A percentile compares a stretch with the other conserved stretches of the same genome.
phyloP scores from a whole-genome alignment of 1,140 invertebrate species.

The Protaetia brevitarsis region DNA sequence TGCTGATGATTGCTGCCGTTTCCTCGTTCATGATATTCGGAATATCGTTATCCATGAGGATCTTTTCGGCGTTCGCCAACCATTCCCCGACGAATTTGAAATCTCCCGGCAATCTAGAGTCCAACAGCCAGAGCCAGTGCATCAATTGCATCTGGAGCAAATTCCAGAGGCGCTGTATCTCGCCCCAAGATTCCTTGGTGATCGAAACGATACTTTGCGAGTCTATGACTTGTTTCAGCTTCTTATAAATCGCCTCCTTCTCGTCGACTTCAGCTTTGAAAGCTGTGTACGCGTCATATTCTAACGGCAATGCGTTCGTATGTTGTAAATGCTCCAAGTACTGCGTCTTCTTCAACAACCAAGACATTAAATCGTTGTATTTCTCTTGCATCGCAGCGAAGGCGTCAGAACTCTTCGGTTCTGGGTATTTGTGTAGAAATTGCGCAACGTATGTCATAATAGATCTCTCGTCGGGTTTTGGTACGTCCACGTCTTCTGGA shows the following conservation, averaged over 20 bases:
- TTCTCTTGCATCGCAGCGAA: slow-evolving; percentile 75
- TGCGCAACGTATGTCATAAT: slow-evolving; percentile 99
- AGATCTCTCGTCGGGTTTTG: slow-evolving; percentile 97
- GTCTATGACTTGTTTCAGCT: slow-evolving; percentile 71
- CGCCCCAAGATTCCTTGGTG: slow-evolving; percentile 74
- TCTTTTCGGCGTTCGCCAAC: slow-evolving; percentile 80
- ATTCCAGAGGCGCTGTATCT: slow-evolving; percentile 73
- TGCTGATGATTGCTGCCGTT: slow-evolving; percentile 79
- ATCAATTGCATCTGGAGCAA: slow-evolving; percentile 73
- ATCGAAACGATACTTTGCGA: slow-evolving; percentile 75
- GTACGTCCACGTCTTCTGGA: slow-evolving; percentile 96
- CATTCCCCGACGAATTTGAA: slow-evolving; percentile 82
- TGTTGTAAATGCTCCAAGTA: slow-evolving; percentile 67
- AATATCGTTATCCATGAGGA: slow-evolving; percentile 79
- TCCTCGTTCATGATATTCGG: slow-evolving; percentile 79
- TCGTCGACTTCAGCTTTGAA: slow-evolving; percentile 70
- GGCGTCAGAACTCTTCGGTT: slow-evolving; percentile 70
- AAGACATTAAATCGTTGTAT: slow-evolving; percentile 74
- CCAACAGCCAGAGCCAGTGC: slow-evolving; percentile 82
- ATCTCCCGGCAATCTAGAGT: slow-evolving; percentile 77
- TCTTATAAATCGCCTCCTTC: slow-evolving; percentile 65
- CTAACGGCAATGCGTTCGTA: slow-evolving; percentile 61
- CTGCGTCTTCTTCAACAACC: slow-evolving; percentile 74
- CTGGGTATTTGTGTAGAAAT: slow-evolving; percentile 93
- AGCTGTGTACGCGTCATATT: slow-evolving; percentile 67